Evolutionary conservation across 1,140 invertebrate genomes (phyloP).

Genomic region (Gonatopus flavifemur): DNA sequence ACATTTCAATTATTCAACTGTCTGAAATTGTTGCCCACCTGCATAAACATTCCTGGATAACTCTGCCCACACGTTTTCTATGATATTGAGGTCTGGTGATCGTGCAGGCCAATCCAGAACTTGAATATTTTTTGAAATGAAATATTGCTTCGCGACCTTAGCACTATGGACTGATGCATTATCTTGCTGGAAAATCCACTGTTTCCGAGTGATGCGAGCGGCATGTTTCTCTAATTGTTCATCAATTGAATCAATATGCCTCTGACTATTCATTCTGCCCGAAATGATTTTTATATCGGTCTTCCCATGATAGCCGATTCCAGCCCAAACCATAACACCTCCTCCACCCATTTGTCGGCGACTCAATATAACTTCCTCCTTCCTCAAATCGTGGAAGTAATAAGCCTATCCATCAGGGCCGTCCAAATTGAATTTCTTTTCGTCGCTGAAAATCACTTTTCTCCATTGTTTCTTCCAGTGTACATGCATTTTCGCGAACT

Average conservation of each 20-base stretch:
- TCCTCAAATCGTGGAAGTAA: conserved; percentile 1
- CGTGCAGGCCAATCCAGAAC: not conserved
- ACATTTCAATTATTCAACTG: not conserved
- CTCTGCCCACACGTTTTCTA: not conserved
- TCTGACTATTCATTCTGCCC: not conserved
- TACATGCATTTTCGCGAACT: not conserved
- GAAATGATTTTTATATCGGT: not conserved
- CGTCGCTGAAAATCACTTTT: not conserved
- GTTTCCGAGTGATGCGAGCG: not conserved
- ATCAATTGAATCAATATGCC: not conserved
- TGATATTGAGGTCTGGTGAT: too few species aligned
- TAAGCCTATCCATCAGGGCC: not conserved
- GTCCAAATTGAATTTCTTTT: conserved; percentile 1
- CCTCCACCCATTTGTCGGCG: not conserved
- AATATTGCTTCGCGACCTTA: conserved; percentile 1
- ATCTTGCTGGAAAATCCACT: conserved; percentile 12
- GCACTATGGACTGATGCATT: conserved; percentile 8
- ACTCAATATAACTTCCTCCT: not conserved
- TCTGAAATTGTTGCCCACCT: not conserved
- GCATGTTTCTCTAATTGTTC: not conserved
- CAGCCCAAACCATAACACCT: not conserved
- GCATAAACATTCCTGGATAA: not conserved
- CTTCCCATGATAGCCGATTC: not conserved
- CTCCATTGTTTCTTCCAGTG: not conserved
- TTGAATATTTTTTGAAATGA: not conserved